phyloP scores from a whole-genome alignment of 2,113 vertebrate species.

The Microtus ochrogaster region DNA sequence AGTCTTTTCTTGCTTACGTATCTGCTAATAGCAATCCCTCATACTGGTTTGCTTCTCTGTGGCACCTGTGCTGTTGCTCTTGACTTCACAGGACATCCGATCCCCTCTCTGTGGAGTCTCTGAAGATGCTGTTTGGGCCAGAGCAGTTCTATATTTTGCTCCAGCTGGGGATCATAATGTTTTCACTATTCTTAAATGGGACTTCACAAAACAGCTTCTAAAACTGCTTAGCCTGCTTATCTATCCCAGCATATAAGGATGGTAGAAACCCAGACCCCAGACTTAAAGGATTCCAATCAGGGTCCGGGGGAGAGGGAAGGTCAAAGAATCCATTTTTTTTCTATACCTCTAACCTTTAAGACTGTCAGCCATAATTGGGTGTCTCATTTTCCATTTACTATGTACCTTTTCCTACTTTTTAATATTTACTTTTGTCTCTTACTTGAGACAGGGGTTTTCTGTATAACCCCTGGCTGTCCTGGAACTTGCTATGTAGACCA shows the following conservation, averaged over 20 bases:
- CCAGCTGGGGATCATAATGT: too few species aligned
- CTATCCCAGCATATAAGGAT: too few species aligned
- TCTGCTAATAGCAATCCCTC: not conserved
- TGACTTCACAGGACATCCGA: not conserved
- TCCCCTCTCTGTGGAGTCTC: rapidly evolving
- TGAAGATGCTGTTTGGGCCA: not conserved
- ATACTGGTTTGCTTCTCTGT: not conserved
- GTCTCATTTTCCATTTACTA: not conserved
- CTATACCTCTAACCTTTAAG: not conserved
- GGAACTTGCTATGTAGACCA: not conserved
- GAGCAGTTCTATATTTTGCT: not conserved
- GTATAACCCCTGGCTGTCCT: not conserved
- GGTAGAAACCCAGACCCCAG: not conserved
- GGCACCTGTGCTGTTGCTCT: not conserved
- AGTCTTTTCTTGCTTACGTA: not conserved
- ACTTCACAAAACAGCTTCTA: not conserved
- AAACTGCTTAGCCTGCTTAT: not conserved
- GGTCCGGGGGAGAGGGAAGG: not conserved
- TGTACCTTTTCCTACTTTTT: not conserved
- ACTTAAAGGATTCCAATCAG: not conserved
- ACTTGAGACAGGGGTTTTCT: not conserved
- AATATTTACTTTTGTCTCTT: not conserved
- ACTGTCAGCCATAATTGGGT: not conserved
- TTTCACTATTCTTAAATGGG: not conserved
- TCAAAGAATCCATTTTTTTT: not conserved